Base-by-base conservation (phyloP, 2,888 invertebrate genomes). In the Andrena trimmerana region DNA sequence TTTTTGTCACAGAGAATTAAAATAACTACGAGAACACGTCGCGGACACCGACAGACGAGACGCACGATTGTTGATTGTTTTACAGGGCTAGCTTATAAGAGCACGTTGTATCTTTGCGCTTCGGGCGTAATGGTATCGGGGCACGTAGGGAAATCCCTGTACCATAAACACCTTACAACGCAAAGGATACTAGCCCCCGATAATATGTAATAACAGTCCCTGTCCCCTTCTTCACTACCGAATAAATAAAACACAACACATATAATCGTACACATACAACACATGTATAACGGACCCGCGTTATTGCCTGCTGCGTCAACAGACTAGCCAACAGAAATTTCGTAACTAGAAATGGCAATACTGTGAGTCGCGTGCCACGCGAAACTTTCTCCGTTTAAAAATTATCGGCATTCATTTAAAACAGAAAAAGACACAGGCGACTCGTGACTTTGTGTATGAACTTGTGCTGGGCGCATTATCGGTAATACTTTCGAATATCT, bases 251-350 rank as follows among this genome's bases (percentile, higher is more conserved):
- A 69, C 20, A 70, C 79, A 20, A 27, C n/a, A 27, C 52, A 36
- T 33, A 5, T 20, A 42, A 42, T 16, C 62, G 13, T 6, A 10
- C 24, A n/a, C 31, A 67, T 20, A 52, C 52, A 20, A 1, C 33
- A 2, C 7, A 42, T 42, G 42, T 42, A 42, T 4, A 13, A 42
- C 42, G 13, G 20, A 50, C 31, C 20, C 5, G 48, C 48, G 36
- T 29, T 4, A 2, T 16, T 42, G 42, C 42, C 6, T 52, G 20
- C 52, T 20, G n/a, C 52, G 52, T 52, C 20, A 42, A 52, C 77
- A 78, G 59, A 72, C n/a, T 66, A 8, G 20, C 72, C 72, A 78
- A 78, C 57, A 42, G 42, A 10, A 29, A 62, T 4, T 27, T 6
- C 2, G 16, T 24, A 24, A n/a, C 10, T 62, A 20, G 48, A 52